Evolutionary conservation across 2,888 invertebrate genomes (phyloP).

Genomic region (Dolomedes plantarius): DNA sequence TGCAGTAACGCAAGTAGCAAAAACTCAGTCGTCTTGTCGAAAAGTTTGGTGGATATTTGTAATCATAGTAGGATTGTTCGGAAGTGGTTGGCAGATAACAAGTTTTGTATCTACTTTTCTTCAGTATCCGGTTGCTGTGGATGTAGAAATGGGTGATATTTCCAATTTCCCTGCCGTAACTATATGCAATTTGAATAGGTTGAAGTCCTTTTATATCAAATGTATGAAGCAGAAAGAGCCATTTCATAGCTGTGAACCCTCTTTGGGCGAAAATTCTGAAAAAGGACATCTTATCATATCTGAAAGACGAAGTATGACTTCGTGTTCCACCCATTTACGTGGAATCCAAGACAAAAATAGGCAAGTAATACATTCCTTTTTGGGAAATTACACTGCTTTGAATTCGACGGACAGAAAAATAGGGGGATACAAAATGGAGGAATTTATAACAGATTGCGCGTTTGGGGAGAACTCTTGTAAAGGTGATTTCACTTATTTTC

Average conservation of each 20-base stretch:
- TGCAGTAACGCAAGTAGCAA: constrained; percentile 16
- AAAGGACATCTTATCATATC: background rate
- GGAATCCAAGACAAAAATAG: background rate
- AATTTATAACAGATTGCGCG: constrained; percentile 13
- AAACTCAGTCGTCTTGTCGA: background rate
- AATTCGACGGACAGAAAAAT: background rate
- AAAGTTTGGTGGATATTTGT: constrained; percentile 30
- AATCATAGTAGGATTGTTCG: background rate
- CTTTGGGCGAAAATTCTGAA: background rate
- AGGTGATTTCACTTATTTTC: background rate
- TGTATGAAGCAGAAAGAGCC: background rate
- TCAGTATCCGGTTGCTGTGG: constrained; percentile 22
- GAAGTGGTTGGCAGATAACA: constrained; percentile 17
- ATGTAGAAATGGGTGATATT: background rate
- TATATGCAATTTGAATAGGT: constrained; percentile 73
- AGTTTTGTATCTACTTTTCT: constrained; percentile 28
- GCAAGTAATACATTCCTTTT: background rate
- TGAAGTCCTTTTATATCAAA: background rate
- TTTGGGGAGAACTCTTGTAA: background rate
- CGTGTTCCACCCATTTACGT: background rate
- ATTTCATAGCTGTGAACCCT: background rate
- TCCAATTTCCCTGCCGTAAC: constrained; percentile 72
- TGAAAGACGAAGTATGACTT: background rate
- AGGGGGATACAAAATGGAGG: background rate
- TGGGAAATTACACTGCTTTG: background rate